phyloP scores from a whole-genome alignment of 2,888 invertebrate species.

The Oscheius sp. region DNA sequence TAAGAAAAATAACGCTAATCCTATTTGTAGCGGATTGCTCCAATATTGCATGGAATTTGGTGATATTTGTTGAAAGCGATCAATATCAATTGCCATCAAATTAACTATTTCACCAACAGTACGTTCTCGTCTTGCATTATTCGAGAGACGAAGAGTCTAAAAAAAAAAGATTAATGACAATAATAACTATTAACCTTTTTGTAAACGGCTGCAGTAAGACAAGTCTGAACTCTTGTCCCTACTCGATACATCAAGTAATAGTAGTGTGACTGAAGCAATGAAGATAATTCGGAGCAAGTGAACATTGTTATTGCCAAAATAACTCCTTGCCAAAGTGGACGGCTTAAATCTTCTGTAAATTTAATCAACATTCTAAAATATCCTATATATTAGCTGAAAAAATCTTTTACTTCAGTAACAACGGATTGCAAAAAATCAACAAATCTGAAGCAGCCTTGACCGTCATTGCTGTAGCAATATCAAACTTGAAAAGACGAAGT shows the following conservation, averaged over 20 bases:
- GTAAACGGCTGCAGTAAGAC: constrained; percentile 67
- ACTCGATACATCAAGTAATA: constrained; percentile 69
- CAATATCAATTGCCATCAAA: constrained; percentile 74
- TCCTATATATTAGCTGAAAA: not conserved
- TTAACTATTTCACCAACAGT: constrained; percentile 75
- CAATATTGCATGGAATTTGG: constrained; percentile 69
- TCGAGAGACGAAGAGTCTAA: constrained; percentile 72
- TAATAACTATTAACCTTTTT: constrained; percentile 66
- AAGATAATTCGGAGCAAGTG: constrained; percentile 60
- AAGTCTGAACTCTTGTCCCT: constrained; percentile 67
- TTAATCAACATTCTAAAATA: constrained; percentile 53
- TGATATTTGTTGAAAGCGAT: constrained; percentile 71
- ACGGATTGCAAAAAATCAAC: constrained; percentile 63
- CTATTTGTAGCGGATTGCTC: constrained; percentile 64
- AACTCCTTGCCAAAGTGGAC: constrained; percentile 67
- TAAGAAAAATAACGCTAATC: constrained; percentile 70
- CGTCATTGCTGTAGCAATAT: constrained; percentile 63
- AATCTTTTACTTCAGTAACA: constrained; percentile 57
- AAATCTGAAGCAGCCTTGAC: constrained; percentile 63
- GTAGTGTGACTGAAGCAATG: constrained; percentile 66
- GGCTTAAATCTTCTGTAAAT: constrained; percentile 59
- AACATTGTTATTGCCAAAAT: constrained; percentile 65
- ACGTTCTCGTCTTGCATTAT: constrained; percentile 72
- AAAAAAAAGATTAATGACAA: not conserved
- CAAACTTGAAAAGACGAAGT: constrained; percentile 62